phyloP scores from a whole-genome alignment of 1,140 invertebrate genomes.

The Hyphantria cunea region DNA sequence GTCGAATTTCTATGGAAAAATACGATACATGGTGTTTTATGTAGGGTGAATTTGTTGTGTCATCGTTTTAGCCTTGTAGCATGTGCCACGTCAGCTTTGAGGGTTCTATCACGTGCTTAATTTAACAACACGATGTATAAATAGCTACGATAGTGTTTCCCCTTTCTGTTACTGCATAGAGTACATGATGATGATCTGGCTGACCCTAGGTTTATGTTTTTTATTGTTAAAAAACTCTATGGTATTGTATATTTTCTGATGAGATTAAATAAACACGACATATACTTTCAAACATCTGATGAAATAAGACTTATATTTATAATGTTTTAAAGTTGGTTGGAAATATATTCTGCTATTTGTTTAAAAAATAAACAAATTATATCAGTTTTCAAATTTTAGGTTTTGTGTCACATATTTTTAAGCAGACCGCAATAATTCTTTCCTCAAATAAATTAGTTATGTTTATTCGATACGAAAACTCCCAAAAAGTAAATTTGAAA shows the following conservation, averaged over 20 bases:
- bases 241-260: no score
- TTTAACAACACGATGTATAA: slow-evolving; percentile 5
- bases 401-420: no score
- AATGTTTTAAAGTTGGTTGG: no score
- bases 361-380: no score
- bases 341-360: no score
- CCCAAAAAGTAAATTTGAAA: slow-evolving; percentile 31
- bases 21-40: slow-evolving; percentile 20
- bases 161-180: neutral
- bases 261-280: neutral
- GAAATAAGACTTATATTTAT: no score
- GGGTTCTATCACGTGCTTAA: slow-evolving; percentile 25
- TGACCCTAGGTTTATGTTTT: no score
- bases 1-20: slow-evolving; percentile 14
- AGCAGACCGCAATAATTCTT: neutral
- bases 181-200: neutral
- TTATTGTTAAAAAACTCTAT: no score
- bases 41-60: slow-evolving; percentile 51
- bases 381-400: no score
- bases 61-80: slow-evolving; percentile 43
- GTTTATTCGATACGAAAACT: slow-evolving; percentile 26
- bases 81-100: slow-evolving; percentile 40
- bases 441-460: slow-evolving; percentile 11
- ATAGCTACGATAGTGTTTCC: slow-evolving; percentile 2
- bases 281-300: no score